Evolutionary conservation across 2,113 vertebrate species (phyloP), one percentile per base, ranked within the genome.

Genomic region (Pseudorhombus dupliciocellatus): DNA sequence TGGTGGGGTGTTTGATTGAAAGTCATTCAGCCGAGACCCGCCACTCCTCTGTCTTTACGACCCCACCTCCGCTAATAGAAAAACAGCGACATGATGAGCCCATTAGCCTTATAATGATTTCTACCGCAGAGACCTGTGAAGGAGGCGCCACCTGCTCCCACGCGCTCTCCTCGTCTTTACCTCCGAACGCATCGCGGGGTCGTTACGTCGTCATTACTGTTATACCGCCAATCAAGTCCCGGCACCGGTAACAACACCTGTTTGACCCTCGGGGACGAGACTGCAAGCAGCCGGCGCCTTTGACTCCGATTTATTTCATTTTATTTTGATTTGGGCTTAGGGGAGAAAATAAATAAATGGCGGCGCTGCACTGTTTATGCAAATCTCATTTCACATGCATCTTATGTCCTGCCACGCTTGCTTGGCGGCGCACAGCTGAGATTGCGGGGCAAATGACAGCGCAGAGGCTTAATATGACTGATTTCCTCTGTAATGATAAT

Each of bases 381-480:
- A 88, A 92, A 93, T 91, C 87, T 84, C 79, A 78, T 92, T 90
- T 89, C 80, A 71, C 85, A 84, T 83, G 82, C 79, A n/a, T 91
- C 87, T 90, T 79, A 83, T 51, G 78, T 75, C 80, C 81, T 68
- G 80, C 69, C 81, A 81, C 56, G 68, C 83, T 88, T 37, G 73
- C 73, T 81, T 84, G 87, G 74, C 88, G 71, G 79, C n/a, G 24
- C 81, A 64, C 77, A 79, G 84, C 90, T 70, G 70, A 84, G 69
- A 84, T 57, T 79, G 74, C 57, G 70, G 84, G 52, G 75, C 79
- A 58, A 90, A 69, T 87, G 90, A 90, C 90, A 88, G 85, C 46
- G 37, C 61, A 24, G 70, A 68, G 86, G 85, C 86, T 90, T 84
- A 88, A 90, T 86, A 73, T 83, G 88, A 91, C 57, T 81, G 87